Percentiles rank a stretch among this genome's conserved stretches.
phyloP scores from a whole-genome alignment of 2,888 invertebrate species.

The Brachynemurus nebulosus region DNA sequence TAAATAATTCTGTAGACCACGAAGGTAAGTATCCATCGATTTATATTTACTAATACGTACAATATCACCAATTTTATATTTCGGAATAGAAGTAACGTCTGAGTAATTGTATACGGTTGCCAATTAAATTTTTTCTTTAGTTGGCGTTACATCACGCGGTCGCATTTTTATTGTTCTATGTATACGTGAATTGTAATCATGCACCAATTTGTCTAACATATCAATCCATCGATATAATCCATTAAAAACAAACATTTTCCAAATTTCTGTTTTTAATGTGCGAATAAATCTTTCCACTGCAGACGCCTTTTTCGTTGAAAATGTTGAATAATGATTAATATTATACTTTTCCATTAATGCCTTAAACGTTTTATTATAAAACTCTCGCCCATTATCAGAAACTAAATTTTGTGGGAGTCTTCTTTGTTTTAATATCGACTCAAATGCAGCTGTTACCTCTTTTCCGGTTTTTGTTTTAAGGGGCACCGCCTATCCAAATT shows the following conservation, averaged over 20 bases:
- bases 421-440: no score
- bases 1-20: background rate
- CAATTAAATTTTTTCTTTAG: background rate
- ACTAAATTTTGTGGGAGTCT: no score
- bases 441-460: no score
- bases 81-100: background rate
- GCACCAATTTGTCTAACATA: slow-evolving; percentile 17
- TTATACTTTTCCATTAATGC: slow-evolving; percentile 18
- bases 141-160: background rate
- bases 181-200: background rate
- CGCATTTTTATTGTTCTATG: background rate
- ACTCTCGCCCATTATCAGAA: slow-evolving; percentile 20
- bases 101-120: background rate
- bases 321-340: slow-evolving; percentile 14
- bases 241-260: slow-evolving; percentile 21
- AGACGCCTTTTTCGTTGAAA: slow-evolving; percentile 16
- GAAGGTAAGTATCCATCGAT: background rate
- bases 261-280: slow-evolving; percentile 20
- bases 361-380: slow-evolving; percentile 19
- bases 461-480: no score
- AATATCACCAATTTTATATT: background rate
- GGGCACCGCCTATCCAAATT: background rate
- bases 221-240: slow-evolving; percentile 22
- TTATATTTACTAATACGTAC: background rate
- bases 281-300: slow-evolving; percentile 21